These are phyloP conservation scores for Drosophila longiperda DNA, from an alignment of 2,888 invertebrate species.

Conservation along the genomic window DNA sequence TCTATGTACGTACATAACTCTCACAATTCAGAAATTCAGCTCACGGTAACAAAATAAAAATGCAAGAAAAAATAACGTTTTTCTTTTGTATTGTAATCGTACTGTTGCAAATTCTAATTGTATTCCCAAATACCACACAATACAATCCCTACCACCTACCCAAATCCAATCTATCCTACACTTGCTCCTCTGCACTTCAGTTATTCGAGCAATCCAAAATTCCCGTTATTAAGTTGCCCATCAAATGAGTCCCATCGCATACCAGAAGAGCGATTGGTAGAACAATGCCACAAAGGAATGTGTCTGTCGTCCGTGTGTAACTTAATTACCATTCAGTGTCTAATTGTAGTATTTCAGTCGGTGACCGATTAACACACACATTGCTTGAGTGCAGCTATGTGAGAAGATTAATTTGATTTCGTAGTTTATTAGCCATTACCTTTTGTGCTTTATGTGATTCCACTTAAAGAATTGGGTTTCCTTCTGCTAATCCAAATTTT, in stretches of 20 bases:
- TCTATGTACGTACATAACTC: conserved; percentile 88
- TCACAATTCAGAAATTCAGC: conserved; percentile 84
- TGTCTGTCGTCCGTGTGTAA: conserved; percentile 5
- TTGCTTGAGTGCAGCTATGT: background rate
- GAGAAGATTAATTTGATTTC: background rate
- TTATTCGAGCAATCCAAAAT: conserved; percentile 14
- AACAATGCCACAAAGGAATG: background rate
- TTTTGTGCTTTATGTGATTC: background rate
- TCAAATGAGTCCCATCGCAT: conserved; percentile 5
- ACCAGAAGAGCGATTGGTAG: background rate
- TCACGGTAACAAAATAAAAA: conserved; percentile 86
- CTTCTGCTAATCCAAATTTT: background rate
- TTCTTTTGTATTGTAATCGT: conserved; percentile 64
- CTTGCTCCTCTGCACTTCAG: conserved; percentile 2
- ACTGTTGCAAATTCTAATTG: conserved; percentile 65
- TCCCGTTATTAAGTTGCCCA: conserved; percentile 24
- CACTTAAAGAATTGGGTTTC: background rate
- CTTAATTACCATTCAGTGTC: conserved; percentile 6
- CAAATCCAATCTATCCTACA: background rate
- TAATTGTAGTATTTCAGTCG: background rate
- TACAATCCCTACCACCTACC: background rate
- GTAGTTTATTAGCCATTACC: background rate
- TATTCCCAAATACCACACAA: conserved; percentile 24
- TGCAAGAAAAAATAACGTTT: conserved; percentile 48
- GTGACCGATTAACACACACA: conserved; percentile 1